Evolutionary conservation across 2,113 vertebrate genomes (phyloP), one percentile per base, ranked within the genome.

Genomic region (Menidia beryllina): DNA sequence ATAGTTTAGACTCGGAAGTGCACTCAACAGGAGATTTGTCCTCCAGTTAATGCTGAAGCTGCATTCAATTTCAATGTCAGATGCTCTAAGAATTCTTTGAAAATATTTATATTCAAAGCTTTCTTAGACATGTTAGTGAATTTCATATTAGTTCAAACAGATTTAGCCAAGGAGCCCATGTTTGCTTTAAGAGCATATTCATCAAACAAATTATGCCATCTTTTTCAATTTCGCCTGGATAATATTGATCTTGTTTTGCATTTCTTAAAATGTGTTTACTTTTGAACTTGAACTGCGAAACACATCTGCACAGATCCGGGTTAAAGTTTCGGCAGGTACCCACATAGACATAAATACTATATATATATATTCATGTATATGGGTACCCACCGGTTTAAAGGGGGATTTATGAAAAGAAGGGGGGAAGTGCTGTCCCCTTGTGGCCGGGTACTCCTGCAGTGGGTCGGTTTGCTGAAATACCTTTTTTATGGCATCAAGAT

Each of bases 341-440:
- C n/a, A n/a, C n/a, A n/a, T n/a, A n/a, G n/a, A n/a, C n/a, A n/a
- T n/a, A n/a, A n/a, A n/a, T n/a, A n/a, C n/a, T n/a, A n/a, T n/a
- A n/a, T n/a, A n/a, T n/a, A n/a, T n/a, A n/a, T n/a, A n/a, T n/a
- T n/a, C n/a, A n/a, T n/a, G n/a, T n/a, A n/a, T n/a, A n/a, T n/a
- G n/a, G n/a, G n/a, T n/a, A n/a, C n/a, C n/a, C n/a, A n/a, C n/a
- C n/a, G n/a, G n/a, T n/a, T 63, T 58, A 24, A 12, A 4, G 4
- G 3, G 4, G 6, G 20, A 14, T 45, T 5, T 12, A 15, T n/a
- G 0, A 30, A 6, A 36, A 20, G 7, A 1, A 64, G 38, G 4
- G 21, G 12, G 14, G 9, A 68, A 65, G 69, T 23, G 34, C 21
- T 66, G 74, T 74, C 60, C 61, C 49, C 74, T 52, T 26, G 41